Percentiles rank a stretch among this genome's conserved stretches.
These are phyloP conservation scores for Anoplolepis gracilipes DNA, from an alignment of 1,140 invertebrate species.

Conservation along the genomic window DNA sequence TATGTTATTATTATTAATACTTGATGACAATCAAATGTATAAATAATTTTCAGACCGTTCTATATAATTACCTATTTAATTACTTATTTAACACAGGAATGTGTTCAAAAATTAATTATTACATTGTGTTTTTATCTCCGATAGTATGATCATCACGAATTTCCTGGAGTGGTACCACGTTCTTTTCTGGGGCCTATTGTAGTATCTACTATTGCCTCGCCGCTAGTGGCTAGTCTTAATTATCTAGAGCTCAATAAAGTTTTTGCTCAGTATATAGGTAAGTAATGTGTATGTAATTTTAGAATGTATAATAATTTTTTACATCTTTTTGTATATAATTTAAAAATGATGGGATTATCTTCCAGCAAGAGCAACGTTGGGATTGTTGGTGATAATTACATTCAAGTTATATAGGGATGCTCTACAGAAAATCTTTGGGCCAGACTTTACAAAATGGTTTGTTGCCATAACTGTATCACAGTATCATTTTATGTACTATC, in stretches of 20 bases:
- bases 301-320: slow-evolving; percentile 24
- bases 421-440: slow-evolving; percentile 92
- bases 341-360: slow-evolving; percentile 78
- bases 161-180: slow-evolving; percentile 98
- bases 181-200: slow-evolving; percentile 98
- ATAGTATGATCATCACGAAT: slow-evolving; percentile 99
- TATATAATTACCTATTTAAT: not conserved
- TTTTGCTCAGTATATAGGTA: slow-evolving; percentile 96
- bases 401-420: slow-evolving; percentile 91
- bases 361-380: slow-evolving; percentile 94
- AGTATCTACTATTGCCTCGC: slow-evolving; percentile 92
- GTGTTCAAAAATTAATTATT: not conserved
- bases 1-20: no score
- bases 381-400: slow-evolving; percentile 90
- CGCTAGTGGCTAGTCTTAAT: slow-evolving; percentile 90
- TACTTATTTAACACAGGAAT: not conserved
- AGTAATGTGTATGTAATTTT: slow-evolving; percentile 79
- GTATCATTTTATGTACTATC: slow-evolving; percentile 99
- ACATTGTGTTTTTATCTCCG: slow-evolving; percentile 54
- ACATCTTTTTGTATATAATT: slow-evolving; percentile 48
- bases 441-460: slow-evolving; percentile 92
- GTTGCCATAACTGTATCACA: slow-evolving; percentile 95
- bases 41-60: no score
- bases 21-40: no score
- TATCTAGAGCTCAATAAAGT: slow-evolving; percentile 93